Conservation (phyloP, 1,140 invertebrate species). For the Limonius californicus region DNA sequence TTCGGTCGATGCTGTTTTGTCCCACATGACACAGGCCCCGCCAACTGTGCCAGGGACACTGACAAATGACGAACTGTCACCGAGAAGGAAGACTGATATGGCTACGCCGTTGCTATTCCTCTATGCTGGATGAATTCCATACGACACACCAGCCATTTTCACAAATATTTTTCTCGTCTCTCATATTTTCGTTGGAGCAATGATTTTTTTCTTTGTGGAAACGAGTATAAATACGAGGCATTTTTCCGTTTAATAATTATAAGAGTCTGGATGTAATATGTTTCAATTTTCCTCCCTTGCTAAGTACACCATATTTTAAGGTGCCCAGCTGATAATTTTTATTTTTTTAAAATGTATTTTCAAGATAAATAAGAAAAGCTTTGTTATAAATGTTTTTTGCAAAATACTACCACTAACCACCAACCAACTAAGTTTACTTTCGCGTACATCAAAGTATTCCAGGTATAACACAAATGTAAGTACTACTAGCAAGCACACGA, state of each 20-base stretch:
- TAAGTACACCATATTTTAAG: neutral
- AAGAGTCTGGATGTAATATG: conserved; percentile 40
- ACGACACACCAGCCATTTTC: conserved; percentile 45
- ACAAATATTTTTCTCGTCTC: conserved; percentile 43
- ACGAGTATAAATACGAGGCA: conserved; percentile 44
- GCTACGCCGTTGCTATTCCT: conserved; percentile 43
- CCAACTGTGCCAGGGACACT: conserved; percentile 47
- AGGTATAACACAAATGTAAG: too few species aligned
- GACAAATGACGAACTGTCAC: conserved; percentile 50
- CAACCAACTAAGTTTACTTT: too few species aligned
- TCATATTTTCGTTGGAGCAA: conserved; percentile 39
- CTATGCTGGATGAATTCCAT: conserved; percentile 40
- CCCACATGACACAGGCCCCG: conserved; percentile 46
- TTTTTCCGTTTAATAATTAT: conserved; percentile 42
- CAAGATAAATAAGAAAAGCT: too few species aligned
- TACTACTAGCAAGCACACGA: too few species aligned
- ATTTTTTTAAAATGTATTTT: too few species aligned
- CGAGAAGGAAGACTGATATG: conserved; percentile 49
- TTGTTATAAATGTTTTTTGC: too few species aligned
- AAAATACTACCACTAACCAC: too few species aligned
- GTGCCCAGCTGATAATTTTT: neutral
- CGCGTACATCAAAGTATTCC: too few species aligned
- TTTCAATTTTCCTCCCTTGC: conserved; percentile 34
- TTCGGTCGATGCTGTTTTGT: conserved; percentile 46
- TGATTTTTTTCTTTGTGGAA: conserved; percentile 41